phyloP scores from a whole-genome alignment of 1,140 invertebrate species.

The Stenopsyche tienmushanensis region DNA sequence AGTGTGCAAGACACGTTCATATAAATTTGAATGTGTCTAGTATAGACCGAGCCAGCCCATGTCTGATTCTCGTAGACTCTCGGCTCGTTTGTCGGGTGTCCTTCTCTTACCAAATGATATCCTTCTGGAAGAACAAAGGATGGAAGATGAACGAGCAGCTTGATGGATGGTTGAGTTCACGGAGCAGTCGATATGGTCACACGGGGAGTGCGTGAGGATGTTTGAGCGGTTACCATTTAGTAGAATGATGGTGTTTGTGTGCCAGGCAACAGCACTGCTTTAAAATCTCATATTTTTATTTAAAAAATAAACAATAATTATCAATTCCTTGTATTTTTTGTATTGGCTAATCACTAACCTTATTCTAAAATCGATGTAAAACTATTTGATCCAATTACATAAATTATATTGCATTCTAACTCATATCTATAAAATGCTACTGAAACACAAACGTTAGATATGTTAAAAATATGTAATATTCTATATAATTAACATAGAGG shows the following conservation, averaged over 20 bases:
- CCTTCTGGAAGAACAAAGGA: not conserved
- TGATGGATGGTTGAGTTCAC: constrained; percentile 17
- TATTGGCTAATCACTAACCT: too few relatives aligned
- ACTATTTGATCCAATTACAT: too few relatives aligned
- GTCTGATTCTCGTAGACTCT: not conserved
- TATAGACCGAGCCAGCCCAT: constrained; percentile 22
- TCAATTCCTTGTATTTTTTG: too few relatives aligned
- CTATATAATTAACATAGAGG: too few relatives aligned
- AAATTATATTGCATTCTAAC: too few relatives aligned
- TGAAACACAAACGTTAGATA: too few relatives aligned
- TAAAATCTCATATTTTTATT: constrained; percentile 28
- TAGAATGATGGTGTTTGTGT: constrained; percentile 39
- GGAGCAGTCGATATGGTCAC: constrained; percentile 16
- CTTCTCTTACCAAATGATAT: too few relatives aligned
- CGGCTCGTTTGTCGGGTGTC: not conserved
- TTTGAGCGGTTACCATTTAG: constrained; percentile 38
- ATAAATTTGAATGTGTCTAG: constrained; percentile 40
- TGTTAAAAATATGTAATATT: too few relatives aligned
- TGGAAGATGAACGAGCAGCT: constrained; percentile 9
- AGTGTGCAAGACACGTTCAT: constrained; percentile 28
- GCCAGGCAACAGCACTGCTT: constrained; percentile 33
- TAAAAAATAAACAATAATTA: too few relatives aligned
- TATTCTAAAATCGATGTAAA: too few relatives aligned
- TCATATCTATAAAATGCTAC: too few relatives aligned
- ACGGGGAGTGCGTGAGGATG: constrained; percentile 34